A percentile compares a stretch with the other conserved stretches of the same genome.
These are phyloP conservation scores for Muntiacus muntjak DNA, from an alignment of 2,113 vertebrate genomes.

Conservation along the genomic window DNA sequence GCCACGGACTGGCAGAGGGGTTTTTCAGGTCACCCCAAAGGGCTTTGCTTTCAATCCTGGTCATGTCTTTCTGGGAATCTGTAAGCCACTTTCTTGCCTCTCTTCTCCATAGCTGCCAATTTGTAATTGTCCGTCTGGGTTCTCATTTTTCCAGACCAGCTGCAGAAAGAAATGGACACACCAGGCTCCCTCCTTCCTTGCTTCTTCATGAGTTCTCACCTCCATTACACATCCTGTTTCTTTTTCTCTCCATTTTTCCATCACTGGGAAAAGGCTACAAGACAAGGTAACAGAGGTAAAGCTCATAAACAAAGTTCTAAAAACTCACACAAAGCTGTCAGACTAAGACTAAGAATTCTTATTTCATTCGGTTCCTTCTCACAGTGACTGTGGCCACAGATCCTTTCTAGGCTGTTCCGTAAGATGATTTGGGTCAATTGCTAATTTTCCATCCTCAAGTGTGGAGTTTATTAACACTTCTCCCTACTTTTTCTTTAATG, in stretches of 20 bases:
- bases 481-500: background rate
- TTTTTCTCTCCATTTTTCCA: background rate
- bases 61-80: background rate
- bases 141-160: background rate
- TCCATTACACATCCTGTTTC: background rate
- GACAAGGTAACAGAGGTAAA: background rate
- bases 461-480: background rate
- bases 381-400: background rate
- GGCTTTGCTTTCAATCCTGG: background rate
- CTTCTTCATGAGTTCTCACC: background rate
- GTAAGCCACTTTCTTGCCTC: background rate
- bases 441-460: background rate
- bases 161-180: background rate
- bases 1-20: background rate
- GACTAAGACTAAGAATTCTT: background rate
- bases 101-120: background rate
- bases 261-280: background rate
- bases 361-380: background rate
- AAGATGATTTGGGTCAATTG: background rate
- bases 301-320: background rate
- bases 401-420: background rate
- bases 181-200: accelerated
- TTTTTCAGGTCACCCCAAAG: no score
- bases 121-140: background rate
- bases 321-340: background rate